Conservation (phyloP, 2,888 invertebrate species). For the Eudemis profundana region DNA sequence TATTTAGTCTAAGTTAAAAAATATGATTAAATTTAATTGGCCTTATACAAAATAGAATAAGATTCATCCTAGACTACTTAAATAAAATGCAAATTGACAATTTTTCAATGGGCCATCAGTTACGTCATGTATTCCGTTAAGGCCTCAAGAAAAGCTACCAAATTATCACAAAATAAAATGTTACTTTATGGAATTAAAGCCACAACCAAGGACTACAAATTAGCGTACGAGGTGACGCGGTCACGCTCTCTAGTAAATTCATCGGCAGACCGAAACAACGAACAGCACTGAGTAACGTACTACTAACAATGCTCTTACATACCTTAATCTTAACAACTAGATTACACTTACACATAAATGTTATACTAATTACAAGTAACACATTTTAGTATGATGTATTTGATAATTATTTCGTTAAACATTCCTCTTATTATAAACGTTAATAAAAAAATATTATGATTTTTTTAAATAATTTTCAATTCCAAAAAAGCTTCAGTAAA, state of each 20-base stretch:
- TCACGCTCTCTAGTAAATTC: conserved; percentile 48
- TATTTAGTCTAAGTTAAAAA: conserved; percentile 38
- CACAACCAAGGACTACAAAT: conserved; percentile 59
- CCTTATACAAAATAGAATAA: conserved; percentile 44
- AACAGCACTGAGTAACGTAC: conserved; percentile 45
- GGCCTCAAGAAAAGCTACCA: conserved; percentile 41
- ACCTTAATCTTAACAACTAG: conserved; percentile 50
- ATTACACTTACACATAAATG: conserved; percentile 50
- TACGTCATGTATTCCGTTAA: conserved; percentile 36
- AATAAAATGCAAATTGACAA: conserved; percentile 40
- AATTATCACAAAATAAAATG: conserved; percentile 40
- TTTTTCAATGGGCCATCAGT: conserved; percentile 30
- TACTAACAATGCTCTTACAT: conserved; percentile 51
- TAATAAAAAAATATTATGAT: conserved; percentile 76
- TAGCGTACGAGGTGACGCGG: conserved; percentile 48
- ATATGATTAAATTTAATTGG: conserved; percentile 36
- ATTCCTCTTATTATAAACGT: conserved; percentile 67
- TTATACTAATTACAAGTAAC: conserved; percentile 54
- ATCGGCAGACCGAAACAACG: conserved; percentile 47
- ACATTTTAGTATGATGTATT: conserved; percentile 50
- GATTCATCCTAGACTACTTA: conserved; percentile 34
- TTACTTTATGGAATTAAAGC: conserved; percentile 62
- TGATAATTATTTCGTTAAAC: conserved; percentile 55
- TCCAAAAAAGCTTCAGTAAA: conserved; percentile 65
- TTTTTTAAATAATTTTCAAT: conserved; percentile 72